Evolutionary conservation across 2,797 vertebrate genomes (phyloP).

Genomic region (Glyptemys insculpta): DNA sequence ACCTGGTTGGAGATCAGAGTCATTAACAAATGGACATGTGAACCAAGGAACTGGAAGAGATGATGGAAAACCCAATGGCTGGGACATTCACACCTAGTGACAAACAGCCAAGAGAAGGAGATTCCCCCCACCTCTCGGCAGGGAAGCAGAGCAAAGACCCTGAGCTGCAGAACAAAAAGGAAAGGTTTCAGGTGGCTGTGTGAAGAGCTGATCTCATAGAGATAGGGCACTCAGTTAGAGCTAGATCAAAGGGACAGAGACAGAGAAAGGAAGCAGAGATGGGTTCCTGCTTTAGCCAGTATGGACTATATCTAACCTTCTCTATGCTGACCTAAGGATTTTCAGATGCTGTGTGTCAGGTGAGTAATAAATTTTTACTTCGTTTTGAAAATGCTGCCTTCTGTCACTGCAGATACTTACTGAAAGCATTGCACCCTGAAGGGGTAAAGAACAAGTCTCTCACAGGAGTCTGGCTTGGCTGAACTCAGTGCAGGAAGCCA

Average conservation of each 20-base stretch:
- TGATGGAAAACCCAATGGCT: background rate
- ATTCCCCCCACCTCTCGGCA: background rate
- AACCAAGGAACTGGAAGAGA: background rate
- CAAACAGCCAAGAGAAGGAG: background rate
- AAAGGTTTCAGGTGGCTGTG: background rate
- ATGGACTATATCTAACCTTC: background rate
- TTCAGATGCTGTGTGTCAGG: background rate
- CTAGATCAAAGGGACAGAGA: background rate
- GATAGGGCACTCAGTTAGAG: background rate
- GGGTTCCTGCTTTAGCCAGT: background rate
- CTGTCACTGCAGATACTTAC: background rate
- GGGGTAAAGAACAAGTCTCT: background rate
- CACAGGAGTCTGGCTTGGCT: background rate
- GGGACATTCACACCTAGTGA: background rate
- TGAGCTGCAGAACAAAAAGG: background rate
- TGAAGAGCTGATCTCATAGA: background rate
- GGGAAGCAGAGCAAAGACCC: background rate
- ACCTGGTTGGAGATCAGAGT: background rate
- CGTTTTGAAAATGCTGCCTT: background rate
- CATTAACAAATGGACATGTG: background rate
- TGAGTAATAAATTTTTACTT: background rate
- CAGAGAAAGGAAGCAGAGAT: background rate
- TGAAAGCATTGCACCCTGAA: background rate
- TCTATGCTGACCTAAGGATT: background rate
- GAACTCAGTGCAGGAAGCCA: background rate